A percentile compares a stretch with the other conserved stretches of the same genome.
Evolutionary conservation across 2,888 invertebrate genomes (phyloP).

Genomic region (Cephus pygmeus): DNA sequence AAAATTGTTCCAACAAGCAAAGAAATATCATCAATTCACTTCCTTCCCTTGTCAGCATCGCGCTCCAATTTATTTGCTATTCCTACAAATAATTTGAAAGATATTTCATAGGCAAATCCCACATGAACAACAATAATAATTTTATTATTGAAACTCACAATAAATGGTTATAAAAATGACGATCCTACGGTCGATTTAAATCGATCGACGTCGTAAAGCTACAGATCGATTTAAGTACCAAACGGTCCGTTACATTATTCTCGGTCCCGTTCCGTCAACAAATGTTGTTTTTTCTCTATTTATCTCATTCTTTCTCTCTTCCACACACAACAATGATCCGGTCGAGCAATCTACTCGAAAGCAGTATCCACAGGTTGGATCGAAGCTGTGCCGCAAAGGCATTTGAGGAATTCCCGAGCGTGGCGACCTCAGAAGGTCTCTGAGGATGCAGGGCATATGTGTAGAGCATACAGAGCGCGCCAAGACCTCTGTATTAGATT

Average conservation of each 20-base stretch:
- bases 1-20: neutral
- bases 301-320: too few relatives aligned
- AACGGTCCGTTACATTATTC: neutral
- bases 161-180: neutral
- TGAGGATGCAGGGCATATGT: neutral
- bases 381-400: slow-evolving; percentile 1
- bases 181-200: neutral
- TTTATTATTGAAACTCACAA: neutral
- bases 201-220: neutral
- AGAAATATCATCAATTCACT: neutral
- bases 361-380: neutral
- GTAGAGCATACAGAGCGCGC: neutral
- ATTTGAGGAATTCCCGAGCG: slow-evolving; percentile 4
- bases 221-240: neutral
- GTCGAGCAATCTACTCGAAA: neutral
- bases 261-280: neutral
- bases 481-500: slow-evolving; percentile 3
- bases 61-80: neutral
- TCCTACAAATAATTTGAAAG: neutral
- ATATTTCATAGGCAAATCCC: neutral
- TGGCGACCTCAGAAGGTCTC: slow-evolving; percentile 1
- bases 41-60: neutral
- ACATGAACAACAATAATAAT: neutral
- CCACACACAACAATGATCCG: too few relatives aligned
- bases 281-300: neutral